A percentile compares a stretch with the other conserved stretches of the same genome.
Conservation (phyloP, 2,888 invertebrate species). For the Merodon equestris region DNA sequence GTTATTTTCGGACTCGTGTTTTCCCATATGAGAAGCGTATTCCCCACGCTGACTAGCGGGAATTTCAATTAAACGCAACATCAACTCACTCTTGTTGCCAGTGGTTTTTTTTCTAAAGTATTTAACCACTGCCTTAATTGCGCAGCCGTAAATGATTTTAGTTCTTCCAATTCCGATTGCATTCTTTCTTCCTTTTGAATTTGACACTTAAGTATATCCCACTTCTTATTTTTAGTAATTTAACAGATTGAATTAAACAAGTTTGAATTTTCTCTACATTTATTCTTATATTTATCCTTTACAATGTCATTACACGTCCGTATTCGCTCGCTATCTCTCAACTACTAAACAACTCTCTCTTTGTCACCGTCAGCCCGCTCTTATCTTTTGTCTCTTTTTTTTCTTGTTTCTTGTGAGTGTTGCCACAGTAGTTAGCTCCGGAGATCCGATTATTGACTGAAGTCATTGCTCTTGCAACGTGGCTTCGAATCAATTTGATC, state of each 20-base stretch:
- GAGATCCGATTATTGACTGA: too few relatives aligned
- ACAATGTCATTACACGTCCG: background rate
- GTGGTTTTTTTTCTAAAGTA: background rate
- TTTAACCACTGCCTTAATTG: background rate
- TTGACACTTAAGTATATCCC: slow-evolving; percentile 1
- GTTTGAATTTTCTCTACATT: background rate
- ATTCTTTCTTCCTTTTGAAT: background rate
- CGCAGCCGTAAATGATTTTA: slow-evolving; percentile 5
- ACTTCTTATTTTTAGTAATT: slow-evolving; percentile 11
- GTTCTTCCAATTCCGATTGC: background rate
- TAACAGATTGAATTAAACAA: background rate
- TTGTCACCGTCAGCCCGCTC: background rate
- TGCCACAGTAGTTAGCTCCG: slow-evolving; percentile 2
- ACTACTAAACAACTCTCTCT: too few relatives aligned
- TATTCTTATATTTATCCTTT: background rate
- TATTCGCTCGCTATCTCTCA: too few relatives aligned
- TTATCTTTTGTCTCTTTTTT: background rate
- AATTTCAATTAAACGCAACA: slow-evolving; percentile 2
- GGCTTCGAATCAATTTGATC: too few relatives aligned
- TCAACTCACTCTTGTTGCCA: slow-evolving; percentile 9
- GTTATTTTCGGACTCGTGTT: background rate
- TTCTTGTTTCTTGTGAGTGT: too few relatives aligned
- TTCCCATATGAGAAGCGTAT: background rate
- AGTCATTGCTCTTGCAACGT: too few relatives aligned
- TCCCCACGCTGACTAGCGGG: slow-evolving; percentile 1